Evolutionary conservation across 2,797 vertebrate species (phyloP).

Genomic region (Sebastes elongatus): DNA sequence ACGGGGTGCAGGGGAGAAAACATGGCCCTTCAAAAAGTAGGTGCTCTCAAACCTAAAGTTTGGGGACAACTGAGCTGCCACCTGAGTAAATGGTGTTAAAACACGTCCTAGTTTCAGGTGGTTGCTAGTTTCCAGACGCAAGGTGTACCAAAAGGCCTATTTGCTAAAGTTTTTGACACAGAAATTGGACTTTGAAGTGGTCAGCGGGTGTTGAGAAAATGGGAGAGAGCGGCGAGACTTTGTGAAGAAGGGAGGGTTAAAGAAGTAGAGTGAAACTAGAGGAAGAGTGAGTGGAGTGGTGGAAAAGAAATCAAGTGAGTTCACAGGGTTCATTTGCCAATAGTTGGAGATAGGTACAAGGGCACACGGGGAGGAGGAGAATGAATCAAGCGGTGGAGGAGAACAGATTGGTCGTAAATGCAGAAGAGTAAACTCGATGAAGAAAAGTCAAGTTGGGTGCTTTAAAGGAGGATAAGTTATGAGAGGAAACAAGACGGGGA

Average conservation of each 20-base stretch:
- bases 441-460: conserved; percentile 22
- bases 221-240: background rate
- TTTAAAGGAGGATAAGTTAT: conserved; percentile 35
- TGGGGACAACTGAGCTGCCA: conserved; percentile 24
- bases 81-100: conserved; percentile 44
- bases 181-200: conserved; percentile 45
- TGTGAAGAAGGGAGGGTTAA: conserved; percentile 15
- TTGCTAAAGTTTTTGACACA: conserved; percentile 39
- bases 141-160: conserved; percentile 22
- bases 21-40: conserved; percentile 11
- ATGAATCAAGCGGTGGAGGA: conserved; percentile 22
- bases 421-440: conserved; percentile 23
- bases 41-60: conserved; percentile 16
- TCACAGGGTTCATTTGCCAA: conserved; percentile 37
- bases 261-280: conserved; percentile 18
- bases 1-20: background rate
- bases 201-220: conserved; percentile 12
- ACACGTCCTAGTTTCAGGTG: conserved; percentile 4
- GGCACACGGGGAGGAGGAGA: background rate
- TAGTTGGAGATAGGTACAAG: conserved; percentile 14
- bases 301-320: conserved; percentile 34
- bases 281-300: conserved; percentile 7
- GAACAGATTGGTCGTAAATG: conserved; percentile 37
- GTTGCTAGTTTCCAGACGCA: conserved; percentile 21
- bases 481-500: conserved; percentile 10